Conservation (phyloP, 2,797 vertebrate genomes). For the Acanthornis magna region DNA sequence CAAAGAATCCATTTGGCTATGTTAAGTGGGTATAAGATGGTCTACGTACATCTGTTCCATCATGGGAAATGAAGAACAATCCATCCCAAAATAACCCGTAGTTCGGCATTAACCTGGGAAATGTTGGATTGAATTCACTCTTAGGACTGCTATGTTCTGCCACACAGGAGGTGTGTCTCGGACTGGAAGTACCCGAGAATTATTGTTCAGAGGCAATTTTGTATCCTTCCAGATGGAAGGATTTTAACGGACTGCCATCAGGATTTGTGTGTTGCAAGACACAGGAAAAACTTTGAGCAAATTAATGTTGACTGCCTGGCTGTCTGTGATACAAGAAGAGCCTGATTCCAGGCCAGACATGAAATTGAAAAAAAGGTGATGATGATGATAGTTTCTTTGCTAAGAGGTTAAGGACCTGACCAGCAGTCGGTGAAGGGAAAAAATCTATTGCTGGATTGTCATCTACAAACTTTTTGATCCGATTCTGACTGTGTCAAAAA, state of each 20-base stretch:
- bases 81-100: not conserved
- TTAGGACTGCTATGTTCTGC: too few species aligned
- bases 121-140: not conserved
- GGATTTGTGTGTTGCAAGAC: not conserved
- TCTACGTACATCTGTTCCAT: not conserved
- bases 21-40: not conserved
- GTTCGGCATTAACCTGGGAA: not conserved
- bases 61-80: not conserved
- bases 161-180: not conserved
- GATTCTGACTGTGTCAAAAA: not conserved
- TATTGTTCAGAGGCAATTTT: not conserved
- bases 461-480: not conserved
- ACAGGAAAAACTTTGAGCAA: not conserved
- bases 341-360: not conserved
- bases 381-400: not conserved
- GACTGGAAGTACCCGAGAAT: not conserved
- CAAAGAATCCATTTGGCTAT: not conserved
- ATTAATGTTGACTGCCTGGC: not conserved
- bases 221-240: not conserved
- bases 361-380: not conserved
- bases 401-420: not conserved
- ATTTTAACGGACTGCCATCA: not conserved
- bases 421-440: not conserved
- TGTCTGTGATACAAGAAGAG: not conserved
- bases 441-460: not conserved